phyloP scores from a whole-genome alignment of 2,797 vertebrate species.

The Falco berigora region DNA sequence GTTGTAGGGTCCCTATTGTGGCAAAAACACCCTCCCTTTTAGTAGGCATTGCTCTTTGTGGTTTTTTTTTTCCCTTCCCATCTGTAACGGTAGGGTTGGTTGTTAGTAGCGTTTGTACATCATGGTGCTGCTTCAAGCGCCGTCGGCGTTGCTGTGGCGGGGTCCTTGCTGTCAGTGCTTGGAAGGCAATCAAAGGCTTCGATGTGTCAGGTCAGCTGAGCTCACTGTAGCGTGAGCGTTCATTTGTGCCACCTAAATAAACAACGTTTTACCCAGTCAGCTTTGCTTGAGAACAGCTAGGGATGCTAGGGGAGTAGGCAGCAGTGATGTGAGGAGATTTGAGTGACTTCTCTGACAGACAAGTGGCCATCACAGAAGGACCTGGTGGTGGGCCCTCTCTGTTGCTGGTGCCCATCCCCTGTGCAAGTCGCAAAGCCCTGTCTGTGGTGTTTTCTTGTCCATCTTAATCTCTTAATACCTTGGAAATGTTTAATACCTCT shows the following conservation, averaged over 20 bases:
- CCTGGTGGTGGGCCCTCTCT: background rate
- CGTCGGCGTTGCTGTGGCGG: background rate
- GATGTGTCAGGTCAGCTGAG: slow-evolving; percentile 46
- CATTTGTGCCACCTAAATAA: slow-evolving; percentile 20
- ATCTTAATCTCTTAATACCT: background rate
- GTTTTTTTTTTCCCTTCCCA: background rate
- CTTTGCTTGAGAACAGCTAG: background rate
- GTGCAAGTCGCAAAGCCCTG: background rate
- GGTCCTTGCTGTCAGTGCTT: background rate
- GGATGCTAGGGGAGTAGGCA: background rate
- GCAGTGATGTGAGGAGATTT: background rate
- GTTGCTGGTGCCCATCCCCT: background rate
- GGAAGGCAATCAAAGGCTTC: background rate
- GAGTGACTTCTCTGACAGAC: background rate
- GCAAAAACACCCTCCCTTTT: background rate
- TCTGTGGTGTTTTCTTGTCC: background rate
- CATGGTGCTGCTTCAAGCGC: background rate
- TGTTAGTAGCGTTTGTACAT: accelerated
- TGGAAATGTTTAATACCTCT: background rate
- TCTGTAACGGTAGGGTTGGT: background rate
- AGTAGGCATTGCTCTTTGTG: background rate
- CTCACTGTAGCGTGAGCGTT: background rate
- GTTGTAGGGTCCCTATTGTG: background rate
- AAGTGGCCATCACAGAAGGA: background rate
- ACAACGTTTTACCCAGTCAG: background rate